Conservation (phyloP, 2,797 vertebrate genomes). For the Cetoscarus ocellatus region DNA sequence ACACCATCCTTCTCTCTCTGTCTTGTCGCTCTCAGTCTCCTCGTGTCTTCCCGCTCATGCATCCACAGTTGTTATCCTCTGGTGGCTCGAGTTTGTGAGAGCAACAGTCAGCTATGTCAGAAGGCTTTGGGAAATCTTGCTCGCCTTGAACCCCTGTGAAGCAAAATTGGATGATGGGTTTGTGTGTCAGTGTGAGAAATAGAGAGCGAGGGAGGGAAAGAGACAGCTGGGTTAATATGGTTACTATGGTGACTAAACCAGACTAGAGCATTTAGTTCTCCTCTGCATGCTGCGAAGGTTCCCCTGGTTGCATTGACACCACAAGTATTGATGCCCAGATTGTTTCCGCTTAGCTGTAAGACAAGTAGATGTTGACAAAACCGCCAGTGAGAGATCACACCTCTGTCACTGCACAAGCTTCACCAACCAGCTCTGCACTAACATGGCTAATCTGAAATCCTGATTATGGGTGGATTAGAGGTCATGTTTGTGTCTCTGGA, state of each 20-base stretch:
- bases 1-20: slow-evolving; percentile 13
- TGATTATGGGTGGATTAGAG: slow-evolving; percentile 11
- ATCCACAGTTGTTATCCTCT: slow-evolving; percentile 37
- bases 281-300: slow-evolving; percentile 45
- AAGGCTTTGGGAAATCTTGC: slow-evolving; percentile 58
- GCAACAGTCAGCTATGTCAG: slow-evolving; percentile 43
- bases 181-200: slow-evolving; percentile 33
- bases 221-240: slow-evolving; percentile 46
- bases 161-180: slow-evolving; percentile 46
- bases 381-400: slow-evolving; percentile 25
- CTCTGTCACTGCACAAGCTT: neutral
- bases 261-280: slow-evolving; percentile 51
- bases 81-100: slow-evolving; percentile 34
- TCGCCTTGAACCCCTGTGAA: slow-evolving; percentile 54
- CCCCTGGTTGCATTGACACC: slow-evolving; percentile 40
- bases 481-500: neutral
- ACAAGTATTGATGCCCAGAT: slow-evolving; percentile 37
- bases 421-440: neutral
- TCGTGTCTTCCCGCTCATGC: slow-evolving; percentile 13
- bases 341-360: slow-evolving; percentile 37
- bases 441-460: neutral
- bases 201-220: neutral
- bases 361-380: slow-evolving; percentile 21
- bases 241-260: slow-evolving; percentile 69
- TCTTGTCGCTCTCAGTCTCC: slow-evolving; percentile 25